These are phyloP conservation scores for Eulemur rufifrons DNA, from an alignment of 2,113 vertebrate species.

Conservation along the genomic window DNA sequence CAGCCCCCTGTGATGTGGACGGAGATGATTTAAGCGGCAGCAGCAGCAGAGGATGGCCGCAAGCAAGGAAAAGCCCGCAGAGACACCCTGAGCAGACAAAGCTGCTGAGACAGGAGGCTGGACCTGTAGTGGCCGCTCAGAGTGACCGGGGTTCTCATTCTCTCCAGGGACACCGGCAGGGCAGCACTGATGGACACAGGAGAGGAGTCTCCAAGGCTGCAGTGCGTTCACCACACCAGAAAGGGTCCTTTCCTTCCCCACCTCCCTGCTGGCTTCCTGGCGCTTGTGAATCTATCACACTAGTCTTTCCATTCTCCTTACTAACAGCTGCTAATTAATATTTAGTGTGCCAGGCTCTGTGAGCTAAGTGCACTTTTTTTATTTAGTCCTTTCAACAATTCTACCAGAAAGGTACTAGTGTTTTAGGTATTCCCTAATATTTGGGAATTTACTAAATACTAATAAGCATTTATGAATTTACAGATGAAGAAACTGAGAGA, in stretches of 20 bases:
- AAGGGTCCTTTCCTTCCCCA: neutral
- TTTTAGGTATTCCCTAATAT: neutral
- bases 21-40: constrained; percentile 19
- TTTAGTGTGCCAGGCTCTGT: neutral
- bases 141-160: neutral
- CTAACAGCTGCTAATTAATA: neutral
- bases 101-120: neutral
- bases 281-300: neutral
- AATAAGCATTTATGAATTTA: neutral
- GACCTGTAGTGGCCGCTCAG: neutral
- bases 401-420: neutral
- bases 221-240: neutral
- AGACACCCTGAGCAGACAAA: neutral
- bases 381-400: neutral
- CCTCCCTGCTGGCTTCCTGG: neutral
- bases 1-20: rapidly evolving
- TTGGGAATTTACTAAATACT: neutral
- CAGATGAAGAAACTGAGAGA: neutral
- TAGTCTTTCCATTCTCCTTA: neutral
- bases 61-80: neutral
- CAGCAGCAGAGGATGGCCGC: neutral
- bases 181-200: neutral
- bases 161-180: neutral
- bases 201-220: too few relatives aligned
- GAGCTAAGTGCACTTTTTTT: neutral